Conservation (phyloP, 2,888 invertebrate species). For the Lathronympha strigana region DNA sequence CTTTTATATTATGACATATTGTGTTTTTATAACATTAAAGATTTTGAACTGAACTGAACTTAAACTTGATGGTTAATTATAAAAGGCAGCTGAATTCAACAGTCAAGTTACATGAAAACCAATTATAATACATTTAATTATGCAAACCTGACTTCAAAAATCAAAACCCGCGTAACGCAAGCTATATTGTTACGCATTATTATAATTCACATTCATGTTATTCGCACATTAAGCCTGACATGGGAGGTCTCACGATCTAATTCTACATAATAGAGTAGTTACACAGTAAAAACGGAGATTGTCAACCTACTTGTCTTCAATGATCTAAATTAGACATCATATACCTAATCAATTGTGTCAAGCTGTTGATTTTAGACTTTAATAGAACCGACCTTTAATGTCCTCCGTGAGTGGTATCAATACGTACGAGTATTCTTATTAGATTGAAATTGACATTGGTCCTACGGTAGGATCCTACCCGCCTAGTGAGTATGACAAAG, state of each 20-base stretch:
- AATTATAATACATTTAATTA: too few species aligned
- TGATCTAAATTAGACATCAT: constrained; percentile 18
- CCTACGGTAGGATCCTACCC: too few species aligned
- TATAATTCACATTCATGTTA: background rate
- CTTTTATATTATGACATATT: too few species aligned
- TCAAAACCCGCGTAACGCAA: background rate
- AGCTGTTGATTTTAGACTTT: constrained; percentile 11
- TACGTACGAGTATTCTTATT: background rate
- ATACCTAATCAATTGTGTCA: constrained; percentile 12
- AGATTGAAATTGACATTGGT: background rate
- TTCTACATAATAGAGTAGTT: constrained; percentile 17
- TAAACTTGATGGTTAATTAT: too few species aligned
- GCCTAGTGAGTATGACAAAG: too few species aligned
- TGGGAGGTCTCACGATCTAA: constrained; percentile 21
- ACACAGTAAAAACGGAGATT: constrained; percentile 1
- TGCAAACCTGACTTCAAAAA: background rate
- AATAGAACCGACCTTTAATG: constrained; percentile 29
- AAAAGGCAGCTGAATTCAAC: too few species aligned
- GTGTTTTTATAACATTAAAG: too few species aligned
- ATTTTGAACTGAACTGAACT: too few species aligned
- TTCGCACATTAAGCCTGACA: background rate
- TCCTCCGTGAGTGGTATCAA: background rate
- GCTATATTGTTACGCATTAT: background rate
- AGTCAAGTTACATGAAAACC: too few species aligned
- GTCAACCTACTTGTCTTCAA: constrained; percentile 19